Conservation (phyloP, 2,113 vertebrate species). For the Morone chrysops region DNA sequence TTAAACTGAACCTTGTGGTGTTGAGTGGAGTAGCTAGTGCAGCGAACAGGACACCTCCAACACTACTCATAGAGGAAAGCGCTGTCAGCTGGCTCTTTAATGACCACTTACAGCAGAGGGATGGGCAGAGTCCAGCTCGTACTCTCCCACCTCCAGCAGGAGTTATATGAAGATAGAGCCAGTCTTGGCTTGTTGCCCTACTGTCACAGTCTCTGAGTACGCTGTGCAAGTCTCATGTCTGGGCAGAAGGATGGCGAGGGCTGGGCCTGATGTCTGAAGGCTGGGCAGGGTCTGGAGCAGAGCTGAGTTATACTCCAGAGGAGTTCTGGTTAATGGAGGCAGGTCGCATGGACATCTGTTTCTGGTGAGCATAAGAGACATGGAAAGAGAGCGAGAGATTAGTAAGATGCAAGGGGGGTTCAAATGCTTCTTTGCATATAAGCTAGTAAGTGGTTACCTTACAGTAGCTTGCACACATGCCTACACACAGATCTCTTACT, state of each 20-base stretch:
- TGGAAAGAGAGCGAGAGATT: conserved; percentile 30
- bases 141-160: conserved; percentile 66
- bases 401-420: conserved; percentile 27
- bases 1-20: conserved; percentile 73
- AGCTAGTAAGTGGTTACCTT: conserved; percentile 29
- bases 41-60: conserved; percentile 74
- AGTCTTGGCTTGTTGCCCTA: conserved; percentile 71
- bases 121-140: conserved; percentile 68
- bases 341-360: conserved; percentile 75
- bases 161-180: conserved; percentile 65
- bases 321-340: conserved; percentile 71
- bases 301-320: conserved; percentile 69
- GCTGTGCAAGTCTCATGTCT: conserved; percentile 49
- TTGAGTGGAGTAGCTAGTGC: conserved; percentile 68
- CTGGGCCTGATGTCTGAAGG: conserved; percentile 58
- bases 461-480: conserved; percentile 33
- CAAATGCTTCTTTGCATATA: conserved; percentile 39
- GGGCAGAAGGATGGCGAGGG: conserved; percentile 65
- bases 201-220: conserved; percentile 55
- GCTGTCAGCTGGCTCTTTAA: conserved; percentile 79
- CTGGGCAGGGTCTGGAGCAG: conserved; percentile 48
- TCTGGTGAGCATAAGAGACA: conserved; percentile 48
- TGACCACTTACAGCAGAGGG: conserved; percentile 80
- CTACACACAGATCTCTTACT: conserved; percentile 36
- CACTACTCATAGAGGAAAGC: conserved; percentile 71